Evolutionary conservation across 2,113 vertebrate species (phyloP), one percentile per base, ranked within the genome.

Genomic region (Solenodon paradoxus): DNA sequence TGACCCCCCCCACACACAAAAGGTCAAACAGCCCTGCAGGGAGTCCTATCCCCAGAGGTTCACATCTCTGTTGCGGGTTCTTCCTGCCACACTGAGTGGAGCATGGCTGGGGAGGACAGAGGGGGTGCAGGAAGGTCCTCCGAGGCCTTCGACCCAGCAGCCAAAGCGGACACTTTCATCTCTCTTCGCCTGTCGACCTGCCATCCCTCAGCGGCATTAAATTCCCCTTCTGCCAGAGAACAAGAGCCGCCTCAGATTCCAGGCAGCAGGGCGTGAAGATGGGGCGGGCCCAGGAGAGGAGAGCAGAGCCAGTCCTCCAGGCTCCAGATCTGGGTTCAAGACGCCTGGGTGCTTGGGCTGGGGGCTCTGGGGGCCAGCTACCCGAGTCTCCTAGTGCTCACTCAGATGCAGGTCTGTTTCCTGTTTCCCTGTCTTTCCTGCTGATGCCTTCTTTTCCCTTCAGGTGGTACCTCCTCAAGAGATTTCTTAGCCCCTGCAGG

Each of bases 161-260:
- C 92, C 61, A 84, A 81, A 92, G 89, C n/a, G 35, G 82, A 90
- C 95, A 94, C 83, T 97, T 95, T 95, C 88, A 96, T 96, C 95
- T 96, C 75, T 96, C 79, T 97, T 78, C 17, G 35, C 93, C 94
- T 96, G 89, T 97, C 79, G 51, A 92, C 93, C 95, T 97, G 92
- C 96, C 93, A 96, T 95, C 96, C 93, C 91, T 92, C 94, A 51
- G 75, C 17, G 12, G 97, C 92, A 95, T 96, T 97, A 87, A 96
- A 95, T 95, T 95, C 90, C 77, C 61, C 88, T 93, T 93, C 90
- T 93, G 95, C 83, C 66, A 28, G 75, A 97, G 90, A 97, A 97
- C 95, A 97, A 93, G 95, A 80, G 74, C 95, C 57, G 95, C 95
- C 88, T 97, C 87, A 94, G 95, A 97, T 97, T 95, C 95, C 92